These are phyloP conservation scores for Apeltes quadracus DNA, from an alignment of 2,113 vertebrate species.

Conservation along the genomic window DNA sequence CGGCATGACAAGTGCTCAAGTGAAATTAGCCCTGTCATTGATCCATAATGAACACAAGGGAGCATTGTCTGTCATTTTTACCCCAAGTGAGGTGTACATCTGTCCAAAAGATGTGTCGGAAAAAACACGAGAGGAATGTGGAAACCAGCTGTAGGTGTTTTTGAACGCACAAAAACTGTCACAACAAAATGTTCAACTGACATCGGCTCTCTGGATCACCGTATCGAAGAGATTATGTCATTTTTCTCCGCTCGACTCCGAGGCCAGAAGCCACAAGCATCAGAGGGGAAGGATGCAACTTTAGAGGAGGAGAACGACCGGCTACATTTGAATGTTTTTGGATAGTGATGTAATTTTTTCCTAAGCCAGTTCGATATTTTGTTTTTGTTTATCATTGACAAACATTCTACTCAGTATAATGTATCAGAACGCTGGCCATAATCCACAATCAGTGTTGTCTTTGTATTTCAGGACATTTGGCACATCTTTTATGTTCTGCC, in stretches of 20 bases:
- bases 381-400: constrained; percentile 17
- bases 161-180: constrained; percentile 51
- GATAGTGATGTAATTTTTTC: constrained; percentile 28
- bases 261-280: constrained; percentile 48
- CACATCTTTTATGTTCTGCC: constrained; percentile 26
- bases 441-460: constrained; percentile 17
- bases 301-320: constrained; percentile 9
- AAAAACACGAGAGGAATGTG: constrained; percentile 51
- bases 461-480: constrained; percentile 54
- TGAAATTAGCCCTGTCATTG: constrained; percentile 44
- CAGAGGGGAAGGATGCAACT: constrained; percentile 42
- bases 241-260: constrained; percentile 38
- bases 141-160: constrained; percentile 66
- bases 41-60: constrained; percentile 47
- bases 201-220: constrained; percentile 34
- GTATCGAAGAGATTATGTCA: constrained; percentile 52
- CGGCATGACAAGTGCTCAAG: constrained; percentile 20
- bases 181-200: constrained; percentile 53
- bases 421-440: constrained; percentile 3
- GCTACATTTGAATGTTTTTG: constrained; percentile 29
- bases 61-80: constrained; percentile 41
- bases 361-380: constrained; percentile 18
- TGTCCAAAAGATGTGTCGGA: constrained; percentile 55
- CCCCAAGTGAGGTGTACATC: constrained; percentile 65
- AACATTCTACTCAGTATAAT: background rate